Evolutionary conservation across 2,797 vertebrate genomes (phyloP).

Genomic region (Poliocrania exsul): DNA sequence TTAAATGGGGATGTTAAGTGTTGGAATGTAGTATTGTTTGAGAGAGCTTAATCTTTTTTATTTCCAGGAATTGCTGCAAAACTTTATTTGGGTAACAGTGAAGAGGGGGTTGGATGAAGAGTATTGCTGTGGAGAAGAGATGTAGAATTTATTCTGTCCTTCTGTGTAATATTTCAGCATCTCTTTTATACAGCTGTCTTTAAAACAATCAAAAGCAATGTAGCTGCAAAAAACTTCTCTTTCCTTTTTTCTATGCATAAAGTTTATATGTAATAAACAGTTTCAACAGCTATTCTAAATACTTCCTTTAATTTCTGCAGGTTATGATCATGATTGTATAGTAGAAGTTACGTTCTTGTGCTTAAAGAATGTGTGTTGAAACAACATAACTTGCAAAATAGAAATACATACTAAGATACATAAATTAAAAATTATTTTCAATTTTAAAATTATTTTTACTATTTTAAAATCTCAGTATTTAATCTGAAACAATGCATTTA

Average conservation of each 20-base stretch:
- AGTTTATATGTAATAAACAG: background rate
- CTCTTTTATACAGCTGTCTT: background rate
- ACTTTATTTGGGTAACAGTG: background rate
- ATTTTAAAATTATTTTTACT: background rate
- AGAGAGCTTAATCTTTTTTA: background rate
- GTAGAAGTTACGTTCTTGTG: background rate
- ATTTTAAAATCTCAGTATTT: background rate
- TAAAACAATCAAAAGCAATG: background rate
- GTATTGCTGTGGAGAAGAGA: background rate
- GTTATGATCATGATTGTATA: background rate
- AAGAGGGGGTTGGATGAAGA: background rate
- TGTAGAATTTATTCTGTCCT: background rate
- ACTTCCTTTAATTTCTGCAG: background rate
- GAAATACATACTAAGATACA: background rate
- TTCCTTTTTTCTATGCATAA: background rate
- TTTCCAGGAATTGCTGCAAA: background rate
- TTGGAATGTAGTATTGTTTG: background rate
- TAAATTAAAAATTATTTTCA: background rate
- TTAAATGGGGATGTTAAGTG: background rate
- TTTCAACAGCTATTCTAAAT: background rate
- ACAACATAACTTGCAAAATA: background rate
- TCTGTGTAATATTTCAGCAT: background rate
- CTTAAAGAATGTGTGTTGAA: background rate
- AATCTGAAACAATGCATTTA: background rate
- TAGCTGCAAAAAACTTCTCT: background rate